These are phyloP conservation scores for Anisognathus igniventris DNA, from an alignment of 2,797 vertebrate species.

Conservation along the genomic window DNA sequence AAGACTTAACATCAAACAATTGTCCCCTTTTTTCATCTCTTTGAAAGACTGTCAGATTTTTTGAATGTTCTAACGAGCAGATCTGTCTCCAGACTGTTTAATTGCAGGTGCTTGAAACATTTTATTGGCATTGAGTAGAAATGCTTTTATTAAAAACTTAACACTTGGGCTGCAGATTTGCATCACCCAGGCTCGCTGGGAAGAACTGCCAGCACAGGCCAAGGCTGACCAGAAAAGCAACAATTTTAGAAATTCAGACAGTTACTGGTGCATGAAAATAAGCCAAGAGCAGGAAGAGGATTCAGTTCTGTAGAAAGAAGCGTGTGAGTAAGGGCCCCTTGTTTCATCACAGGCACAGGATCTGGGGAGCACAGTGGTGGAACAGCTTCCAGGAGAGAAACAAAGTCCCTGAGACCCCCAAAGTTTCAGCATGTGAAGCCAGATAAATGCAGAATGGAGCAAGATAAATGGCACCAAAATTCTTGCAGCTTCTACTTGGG, in stretches of 20 bases:
- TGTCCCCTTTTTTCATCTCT: background rate
- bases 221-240: background rate
- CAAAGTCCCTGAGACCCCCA: background rate
- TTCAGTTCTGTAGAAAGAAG: background rate
- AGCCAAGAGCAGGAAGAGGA: background rate
- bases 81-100: slow-evolving; percentile 38
- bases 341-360: background rate
- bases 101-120: slow-evolving; percentile 26
- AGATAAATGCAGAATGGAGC: background rate
- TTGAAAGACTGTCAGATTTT: slow-evolving; percentile 23
- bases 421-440: background rate
- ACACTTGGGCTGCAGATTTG: background rate
- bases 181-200: background rate
- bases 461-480: background rate
- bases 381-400: background rate
- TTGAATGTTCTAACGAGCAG: background rate
- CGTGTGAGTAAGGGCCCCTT: background rate
- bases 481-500: background rate
- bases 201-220: background rate
- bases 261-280: background rate
- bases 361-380: background rate
- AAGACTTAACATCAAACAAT: background rate
- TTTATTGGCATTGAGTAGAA: slow-evolving; percentile 18
- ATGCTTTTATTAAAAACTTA: background rate
- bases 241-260: background rate